Percentiles rank a stretch among this genome's conserved stretches.
Evolutionary conservation across 2,888 invertebrate genomes (phyloP).

Genomic region (Apamea crenata): DNA sequence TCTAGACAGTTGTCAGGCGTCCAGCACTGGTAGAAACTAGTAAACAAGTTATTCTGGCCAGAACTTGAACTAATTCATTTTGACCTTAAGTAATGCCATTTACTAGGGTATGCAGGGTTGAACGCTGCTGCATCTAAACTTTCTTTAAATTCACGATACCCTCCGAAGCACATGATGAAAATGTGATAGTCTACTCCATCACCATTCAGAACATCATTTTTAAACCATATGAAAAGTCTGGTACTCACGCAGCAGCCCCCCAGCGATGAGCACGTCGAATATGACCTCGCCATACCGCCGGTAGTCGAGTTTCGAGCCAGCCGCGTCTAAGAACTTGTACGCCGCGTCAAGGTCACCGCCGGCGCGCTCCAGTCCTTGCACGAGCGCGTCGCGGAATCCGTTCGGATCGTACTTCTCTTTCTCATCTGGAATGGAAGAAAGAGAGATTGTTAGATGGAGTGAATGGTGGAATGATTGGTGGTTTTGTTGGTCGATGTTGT

Average conservation of each 20-base stretch:
- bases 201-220: not conserved
- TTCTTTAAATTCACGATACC: not conserved
- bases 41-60: not conserved
- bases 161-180: too few species aligned
- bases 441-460: not conserved
- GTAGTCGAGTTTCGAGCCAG: conserved; percentile 99
- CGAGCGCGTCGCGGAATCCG: conserved; percentile 99
- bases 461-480: too few species aligned
- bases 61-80: not conserved
- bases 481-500: not conserved
- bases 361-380: conserved; percentile 98
- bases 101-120: not conserved
- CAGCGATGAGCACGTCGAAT: conserved; percentile 99
- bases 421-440: conserved; percentile 94
- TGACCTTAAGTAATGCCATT: not conserved
- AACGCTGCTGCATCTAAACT: not conserved
- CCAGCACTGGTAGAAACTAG: not conserved
- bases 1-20: not conserved
- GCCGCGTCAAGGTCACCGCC: conserved; percentile 98
- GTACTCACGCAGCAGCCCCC: conserved; percentile 96
- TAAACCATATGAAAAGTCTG: not conserved
- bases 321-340: conserved; percentile 98
- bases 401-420: conserved; percentile 99
- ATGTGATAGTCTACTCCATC: not conserved
- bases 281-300: conserved; percentile 99